phyloP scores from a whole-genome alignment of 2,113 vertebrate species.

The Etheostoma spectabile region DNA sequence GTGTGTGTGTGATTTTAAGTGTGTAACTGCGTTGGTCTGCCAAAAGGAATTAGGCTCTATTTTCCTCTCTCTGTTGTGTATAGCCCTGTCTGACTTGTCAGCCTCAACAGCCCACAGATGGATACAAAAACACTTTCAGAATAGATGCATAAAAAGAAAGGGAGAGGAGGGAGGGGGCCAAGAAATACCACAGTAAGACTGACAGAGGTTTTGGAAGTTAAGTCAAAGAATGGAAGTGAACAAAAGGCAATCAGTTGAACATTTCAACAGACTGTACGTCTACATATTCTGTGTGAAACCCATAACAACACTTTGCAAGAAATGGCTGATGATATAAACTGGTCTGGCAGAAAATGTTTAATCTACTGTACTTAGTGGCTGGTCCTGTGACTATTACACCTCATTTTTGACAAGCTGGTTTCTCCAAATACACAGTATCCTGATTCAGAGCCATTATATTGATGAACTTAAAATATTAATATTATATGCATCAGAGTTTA shows the following conservation, averaged over 20 bases:
- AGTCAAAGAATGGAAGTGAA: conserved; percentile 15
- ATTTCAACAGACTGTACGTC: not conserved
- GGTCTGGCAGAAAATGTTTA: not conserved
- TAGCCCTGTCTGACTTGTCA: conserved; percentile 44
- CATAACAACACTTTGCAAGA: not conserved
- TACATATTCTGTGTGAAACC: not conserved
- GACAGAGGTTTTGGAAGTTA: conserved; percentile 20
- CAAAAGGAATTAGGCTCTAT: conserved; percentile 60
- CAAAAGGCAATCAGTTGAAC: conserved; percentile 2
- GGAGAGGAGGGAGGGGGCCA: not conserved
- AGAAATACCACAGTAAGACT: conserved; percentile 24
- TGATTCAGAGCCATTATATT: too few relatives aligned
- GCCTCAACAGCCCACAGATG: conserved; percentile 11
- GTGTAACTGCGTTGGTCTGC: conserved; percentile 40
- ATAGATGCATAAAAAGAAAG: not conserved
- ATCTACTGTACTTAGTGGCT: not conserved
- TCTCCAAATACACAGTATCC: too few relatives aligned
- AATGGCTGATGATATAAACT: not conserved
- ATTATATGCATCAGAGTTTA: too few relatives aligned
- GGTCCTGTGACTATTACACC: not conserved
- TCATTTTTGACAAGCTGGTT: too few relatives aligned
- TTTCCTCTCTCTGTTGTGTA: conserved; percentile 39
- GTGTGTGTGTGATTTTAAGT: conserved; percentile 28
- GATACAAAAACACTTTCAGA: conserved; percentile 14
- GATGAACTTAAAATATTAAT: too few relatives aligned